Base-by-base conservation (phyloP, 2,113 vertebrate genomes). In the Sebastes schlegelii region DNA sequence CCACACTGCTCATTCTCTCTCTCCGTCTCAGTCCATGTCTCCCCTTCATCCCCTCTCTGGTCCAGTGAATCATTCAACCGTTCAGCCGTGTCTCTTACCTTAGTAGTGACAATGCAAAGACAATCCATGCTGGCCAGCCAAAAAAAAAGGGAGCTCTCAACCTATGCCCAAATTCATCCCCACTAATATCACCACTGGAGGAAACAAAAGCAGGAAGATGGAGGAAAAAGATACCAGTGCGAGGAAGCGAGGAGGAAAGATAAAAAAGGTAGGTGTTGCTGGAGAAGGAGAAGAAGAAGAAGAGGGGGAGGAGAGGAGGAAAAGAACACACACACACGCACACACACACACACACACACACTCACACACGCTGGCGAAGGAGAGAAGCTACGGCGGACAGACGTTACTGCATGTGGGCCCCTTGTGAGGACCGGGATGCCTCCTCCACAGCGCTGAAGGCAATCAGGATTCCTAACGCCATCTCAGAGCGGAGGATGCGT, bases 31-130 rank as follows among this genome's bases (percentile, higher is more conserved):
- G 40, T 10, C 48, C 45, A 43, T 26, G 68, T 64, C 80, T 66
- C 8, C 70, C 48, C 76, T 68, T 55, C 34, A 42, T 21, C 43
- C 58, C 6, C 68, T 43, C 34, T 70, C 65, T 80, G 14, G 13
- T 65, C 75, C 68, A 40, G 70, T 79, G 80, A 76, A 73, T 74
- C 71, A 79, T 52, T 83, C 68, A 60, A 49, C 52, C 4, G 2
- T 26, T 34, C 34, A 34, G 42, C 74, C 45, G 48, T 54, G 60
- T 77, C 78, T 82, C 97, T 97, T 98, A 99, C 97, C 97, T 99
- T 99, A 88, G 97, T 99, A 89, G 97, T 99, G 94, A 99, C 97
- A 96, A 99, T 98, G 95, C 98, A 99, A 94, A 99, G 96, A 94
- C 97, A 99, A 95, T 98, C 97, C 97, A 99, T 99, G 88, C 94